Conservation (phyloP, 2,888 invertebrate species). For the Ichneumoninae sp. region DNA sequence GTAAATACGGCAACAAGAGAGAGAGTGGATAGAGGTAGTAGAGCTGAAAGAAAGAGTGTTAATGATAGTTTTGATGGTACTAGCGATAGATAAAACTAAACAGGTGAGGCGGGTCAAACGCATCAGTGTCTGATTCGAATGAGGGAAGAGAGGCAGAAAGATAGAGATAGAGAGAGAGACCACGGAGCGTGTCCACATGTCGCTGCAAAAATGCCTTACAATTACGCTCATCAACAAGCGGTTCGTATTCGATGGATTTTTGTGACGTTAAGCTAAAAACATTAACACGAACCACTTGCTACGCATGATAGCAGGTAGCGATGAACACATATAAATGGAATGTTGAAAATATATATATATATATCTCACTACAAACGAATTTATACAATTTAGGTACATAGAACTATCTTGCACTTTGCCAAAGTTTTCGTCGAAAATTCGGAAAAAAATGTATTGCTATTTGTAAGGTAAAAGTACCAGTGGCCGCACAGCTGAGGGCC, state of each 20-base stretch:
- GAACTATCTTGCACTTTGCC: background rate
- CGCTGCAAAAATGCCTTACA: constrained; percentile 74
- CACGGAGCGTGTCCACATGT: constrained; percentile 66
- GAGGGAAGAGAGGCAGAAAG: constrained; percentile 41
- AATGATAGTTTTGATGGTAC: constrained; percentile 63
- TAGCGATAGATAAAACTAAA: constrained; percentile 52
- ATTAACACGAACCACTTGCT: constrained; percentile 32
- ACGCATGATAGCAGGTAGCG: constrained; percentile 44
- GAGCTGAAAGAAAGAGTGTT: constrained; percentile 66
- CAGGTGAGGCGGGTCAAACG: constrained; percentile 37
- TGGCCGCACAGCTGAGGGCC: too few species aligned
- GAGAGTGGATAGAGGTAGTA: constrained; percentile 18
- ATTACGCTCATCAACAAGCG: constrained; percentile 64
- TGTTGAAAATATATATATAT: constrained; percentile 5
- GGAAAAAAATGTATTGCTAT: too few species aligned
- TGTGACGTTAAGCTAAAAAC: background rate
- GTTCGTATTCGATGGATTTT: constrained; percentile 29
- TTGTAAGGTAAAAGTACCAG: too few species aligned
- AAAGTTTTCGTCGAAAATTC: background rate
- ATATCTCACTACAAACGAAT: constrained; percentile 32
- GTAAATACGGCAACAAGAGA: constrained; percentile 6
- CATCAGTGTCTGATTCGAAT: constrained; percentile 39
- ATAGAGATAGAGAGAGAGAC: constrained; percentile 51
- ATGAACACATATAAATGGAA: constrained; percentile 51
- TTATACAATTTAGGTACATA: background rate